Evolutionary conservation across 2,888 invertebrate genomes (phyloP).

Genomic region (Syritta pipiens): DNA sequence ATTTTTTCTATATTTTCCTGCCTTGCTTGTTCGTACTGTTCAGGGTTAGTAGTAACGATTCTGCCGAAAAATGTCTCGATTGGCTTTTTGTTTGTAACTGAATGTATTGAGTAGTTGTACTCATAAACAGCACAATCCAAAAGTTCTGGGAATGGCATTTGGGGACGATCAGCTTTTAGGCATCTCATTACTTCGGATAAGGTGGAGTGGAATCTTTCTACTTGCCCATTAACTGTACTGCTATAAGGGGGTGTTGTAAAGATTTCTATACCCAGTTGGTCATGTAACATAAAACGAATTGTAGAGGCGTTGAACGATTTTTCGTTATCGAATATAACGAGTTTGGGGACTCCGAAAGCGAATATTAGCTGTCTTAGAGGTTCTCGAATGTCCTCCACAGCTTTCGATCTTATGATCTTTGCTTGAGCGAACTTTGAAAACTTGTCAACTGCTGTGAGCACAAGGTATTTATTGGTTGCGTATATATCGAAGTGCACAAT

Average conservation of each 20-base stretch:
- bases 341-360: neutral
- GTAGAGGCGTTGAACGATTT: neutral
- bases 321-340: neutral
- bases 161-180: neutral
- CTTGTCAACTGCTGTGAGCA: neutral
- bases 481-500: conserved; percentile 11
- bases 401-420: neutral
- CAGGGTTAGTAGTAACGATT: neutral
- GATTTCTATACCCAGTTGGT: too few species aligned
- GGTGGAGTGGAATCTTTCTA: conserved; percentile 33
- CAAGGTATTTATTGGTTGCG: neutral
- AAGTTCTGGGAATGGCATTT: neutral
- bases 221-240: conserved; percentile 20
- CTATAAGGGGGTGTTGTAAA: conserved; percentile 21
- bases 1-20: conserved; percentile 4
- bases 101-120: conserved; percentile 24
- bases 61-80: conserved; percentile 16
- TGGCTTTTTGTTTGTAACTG: conserved; percentile 16
- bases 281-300: neutral
- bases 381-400: neutral
- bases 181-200: conserved; percentile 22
- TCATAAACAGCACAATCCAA: conserved; percentile 21
- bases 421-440: neutral
- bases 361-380: neutral
- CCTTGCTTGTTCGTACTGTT: conserved; percentile 12